Conservation (phyloP, 2,113 vertebrate genomes). For the Vanacampus margaritifer region DNA sequence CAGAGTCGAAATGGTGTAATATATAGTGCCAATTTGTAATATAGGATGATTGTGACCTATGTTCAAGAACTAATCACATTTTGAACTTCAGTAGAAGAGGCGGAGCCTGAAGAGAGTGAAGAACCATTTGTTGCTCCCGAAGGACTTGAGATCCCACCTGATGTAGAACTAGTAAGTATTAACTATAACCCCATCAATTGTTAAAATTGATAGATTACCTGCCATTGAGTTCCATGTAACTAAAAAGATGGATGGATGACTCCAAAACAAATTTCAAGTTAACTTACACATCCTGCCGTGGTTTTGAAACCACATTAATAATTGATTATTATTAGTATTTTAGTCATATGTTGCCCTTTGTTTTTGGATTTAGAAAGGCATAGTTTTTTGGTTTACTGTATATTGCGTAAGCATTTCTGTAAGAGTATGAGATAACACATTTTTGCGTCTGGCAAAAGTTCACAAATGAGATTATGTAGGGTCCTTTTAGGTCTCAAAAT, state of each 20-base stretch:
- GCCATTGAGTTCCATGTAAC: background rate
- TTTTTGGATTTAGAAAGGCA: background rate
- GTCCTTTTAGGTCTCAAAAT: constrained; percentile 17
- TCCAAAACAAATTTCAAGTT: background rate
- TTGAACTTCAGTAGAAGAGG: constrained; percentile 55
- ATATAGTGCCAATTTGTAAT: background rate
- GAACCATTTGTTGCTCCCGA: constrained; percentile 91
- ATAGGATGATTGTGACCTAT: background rate
- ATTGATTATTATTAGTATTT: background rate
- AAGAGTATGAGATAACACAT: background rate
- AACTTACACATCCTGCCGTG: background rate
- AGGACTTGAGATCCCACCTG: constrained; percentile 85
- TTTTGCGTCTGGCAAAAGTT: constrained; percentile 21
- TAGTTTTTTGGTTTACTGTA: background rate
- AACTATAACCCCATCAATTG: constrained; percentile 5
- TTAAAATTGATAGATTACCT: too few relatives aligned
- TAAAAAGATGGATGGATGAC: background rate
- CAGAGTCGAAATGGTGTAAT: background rate
- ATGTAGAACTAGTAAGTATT: constrained; percentile 91
- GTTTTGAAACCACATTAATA: background rate
- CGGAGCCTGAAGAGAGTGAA: constrained; percentile 85
- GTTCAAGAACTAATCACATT: background rate
- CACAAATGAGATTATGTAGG: background rate
- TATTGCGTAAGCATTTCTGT: background rate
- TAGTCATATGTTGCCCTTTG: background rate